phyloP scores from a whole-genome alignment of 1,140 invertebrate species.

The Tribolium madens region DNA sequence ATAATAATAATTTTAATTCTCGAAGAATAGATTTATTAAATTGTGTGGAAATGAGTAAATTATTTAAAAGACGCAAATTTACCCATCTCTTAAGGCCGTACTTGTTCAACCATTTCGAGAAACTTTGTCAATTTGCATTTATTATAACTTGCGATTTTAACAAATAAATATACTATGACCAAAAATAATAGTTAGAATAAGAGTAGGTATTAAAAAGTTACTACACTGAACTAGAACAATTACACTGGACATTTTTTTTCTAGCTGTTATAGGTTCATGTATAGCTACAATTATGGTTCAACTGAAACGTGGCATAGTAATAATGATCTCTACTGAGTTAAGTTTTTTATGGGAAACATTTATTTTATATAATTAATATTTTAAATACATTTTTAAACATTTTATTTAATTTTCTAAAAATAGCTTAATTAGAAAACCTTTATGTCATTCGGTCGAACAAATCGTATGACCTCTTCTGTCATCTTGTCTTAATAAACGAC shows the following conservation, averaged over 20 bases:
- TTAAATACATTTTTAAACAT: neutral
- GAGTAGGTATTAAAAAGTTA: too few relatives aligned
- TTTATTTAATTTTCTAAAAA: neutral
- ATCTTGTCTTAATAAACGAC: neutral
- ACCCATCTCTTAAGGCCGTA: neutral
- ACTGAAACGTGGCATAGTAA: too few relatives aligned
- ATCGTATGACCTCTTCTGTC: conserved; percentile 8
- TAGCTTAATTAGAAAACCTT: neutral
- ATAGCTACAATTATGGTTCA: too few relatives aligned
- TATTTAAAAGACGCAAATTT: neutral
- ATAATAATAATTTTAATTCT: too few relatives aligned
- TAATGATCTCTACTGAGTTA: too few relatives aligned
- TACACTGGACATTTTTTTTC: too few relatives aligned
- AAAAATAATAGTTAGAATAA: too few relatives aligned
- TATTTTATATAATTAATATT: neutral
- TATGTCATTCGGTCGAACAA: conserved; percentile 16
- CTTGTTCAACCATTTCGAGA: neutral
- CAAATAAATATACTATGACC: neutral
- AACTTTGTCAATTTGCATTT: neutral
- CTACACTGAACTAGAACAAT: too few relatives aligned
- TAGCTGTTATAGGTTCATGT: too few relatives aligned
- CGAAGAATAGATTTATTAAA: neutral
- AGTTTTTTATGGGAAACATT: too few relatives aligned
- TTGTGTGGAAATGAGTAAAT: neutral
- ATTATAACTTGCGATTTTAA: neutral